Percentiles rank a stretch among this genome's conserved stretches.
Conservation (phyloP, 2,113 vertebrate genomes). For the Upupa epops region DNA sequence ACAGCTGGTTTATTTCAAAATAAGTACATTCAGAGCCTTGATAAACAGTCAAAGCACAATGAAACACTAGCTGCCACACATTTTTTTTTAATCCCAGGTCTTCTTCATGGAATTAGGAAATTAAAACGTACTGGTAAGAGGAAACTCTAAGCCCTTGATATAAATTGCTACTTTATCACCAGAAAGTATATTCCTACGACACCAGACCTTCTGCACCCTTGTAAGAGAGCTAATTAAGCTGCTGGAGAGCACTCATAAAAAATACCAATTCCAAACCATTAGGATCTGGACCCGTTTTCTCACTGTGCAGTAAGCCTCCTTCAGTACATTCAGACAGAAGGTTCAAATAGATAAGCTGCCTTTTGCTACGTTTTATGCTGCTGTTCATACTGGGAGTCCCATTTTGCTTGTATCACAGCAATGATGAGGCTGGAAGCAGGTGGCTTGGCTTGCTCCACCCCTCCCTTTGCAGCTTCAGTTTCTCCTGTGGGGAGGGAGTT, state of each 20-base stretch:
- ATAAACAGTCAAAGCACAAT: not conserved
- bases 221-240: not conserved
- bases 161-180: not conserved
- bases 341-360: not conserved
- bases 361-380: not conserved
- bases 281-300: not conserved
- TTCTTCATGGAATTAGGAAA: not conserved
- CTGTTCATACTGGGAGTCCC: not conserved
- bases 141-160: not conserved
- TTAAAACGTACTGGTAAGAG: not conserved
- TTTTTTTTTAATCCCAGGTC: not conserved
- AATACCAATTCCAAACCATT: not conserved
- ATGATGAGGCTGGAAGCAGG: too few relatives aligned
- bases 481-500: too few relatives aligned
- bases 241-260: not conserved
- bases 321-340: not conserved
- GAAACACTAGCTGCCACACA: not conserved
- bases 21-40: not conserved
- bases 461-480: too few relatives aligned
- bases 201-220: not conserved
- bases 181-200: not conserved
- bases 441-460: too few relatives aligned
- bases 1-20: conserved; percentile 10
- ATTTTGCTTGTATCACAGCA: too few relatives aligned
- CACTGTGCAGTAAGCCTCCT: not conserved